Evolutionary conservation across 2,888 invertebrate species (phyloP).

Genomic region (Invenusta paracnida): DNA sequence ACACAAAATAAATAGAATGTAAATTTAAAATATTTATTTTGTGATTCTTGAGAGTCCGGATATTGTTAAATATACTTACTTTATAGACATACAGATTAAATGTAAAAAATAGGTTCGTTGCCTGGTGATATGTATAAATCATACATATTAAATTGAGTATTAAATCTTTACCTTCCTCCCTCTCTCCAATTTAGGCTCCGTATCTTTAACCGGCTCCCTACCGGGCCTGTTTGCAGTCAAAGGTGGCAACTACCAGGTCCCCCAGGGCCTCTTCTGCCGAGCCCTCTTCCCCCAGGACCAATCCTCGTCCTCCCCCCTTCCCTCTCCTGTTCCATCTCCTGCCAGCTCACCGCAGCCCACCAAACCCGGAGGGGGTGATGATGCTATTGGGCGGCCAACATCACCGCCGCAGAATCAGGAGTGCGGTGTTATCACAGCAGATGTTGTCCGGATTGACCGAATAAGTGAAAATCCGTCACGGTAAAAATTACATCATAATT

Average conservation of each 20-base stretch:
- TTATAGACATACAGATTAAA: no score
- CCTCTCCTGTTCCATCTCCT: not conserved
- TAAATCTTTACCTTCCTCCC: no score
- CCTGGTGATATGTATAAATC: no score
- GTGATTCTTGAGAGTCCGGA: no score
- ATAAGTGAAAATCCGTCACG: not conserved
- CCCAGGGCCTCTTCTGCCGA: conserved; percentile 50
- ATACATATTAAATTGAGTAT: no score
- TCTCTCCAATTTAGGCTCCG: conserved; percentile 46
- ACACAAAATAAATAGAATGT: no score
- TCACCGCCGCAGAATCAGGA: not conserved
- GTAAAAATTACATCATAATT: no score
- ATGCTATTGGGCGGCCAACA: not conserved
- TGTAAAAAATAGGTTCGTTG: no score
- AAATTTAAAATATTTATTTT: no score
- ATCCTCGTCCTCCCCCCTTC: not conserved
- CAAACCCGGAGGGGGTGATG: no score
- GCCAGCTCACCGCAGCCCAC: not conserved
- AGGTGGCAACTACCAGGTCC: conserved; percentile 65
- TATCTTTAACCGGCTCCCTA: conserved; percentile 65
- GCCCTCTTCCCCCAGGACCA: conserved; percentile 49
- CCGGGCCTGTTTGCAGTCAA: conserved; percentile 65
- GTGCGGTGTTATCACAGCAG: not conserved
- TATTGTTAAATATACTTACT: no score
- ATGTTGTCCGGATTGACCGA: not conserved